Evolutionary conservation across 2,113 vertebrate genomes (phyloP), one percentile per base, ranked within the genome.

Genomic region (Sitta europaea): DNA sequence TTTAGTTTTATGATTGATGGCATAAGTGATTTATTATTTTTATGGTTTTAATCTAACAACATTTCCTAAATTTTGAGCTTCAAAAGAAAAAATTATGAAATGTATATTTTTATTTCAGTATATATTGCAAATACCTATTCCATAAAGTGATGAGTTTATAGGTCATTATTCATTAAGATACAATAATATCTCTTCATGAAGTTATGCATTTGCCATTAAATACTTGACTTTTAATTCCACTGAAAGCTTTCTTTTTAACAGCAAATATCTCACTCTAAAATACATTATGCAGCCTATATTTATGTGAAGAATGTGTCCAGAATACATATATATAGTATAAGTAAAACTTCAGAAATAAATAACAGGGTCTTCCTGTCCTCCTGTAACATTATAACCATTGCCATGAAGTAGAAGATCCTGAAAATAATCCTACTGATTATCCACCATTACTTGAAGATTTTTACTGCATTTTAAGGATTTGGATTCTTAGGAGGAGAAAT

Each of bases 21-120:
- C 80, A 59, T 96, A 95, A 94, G 75, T 90, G 76, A 68, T 75
- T 70, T 43, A 35, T 94, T 86, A 74, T 94, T 90, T 95, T 94
- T 92, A 53, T 78, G 58, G 68, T 89, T 95, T 97, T 86, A 93
- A 87, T 59, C n/a, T 96, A 71, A 86, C 29, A 67, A n/a, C n/a
- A n/a, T 90, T 96, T 92, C 74, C 70, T 92, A 81, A 83, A 91
- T 88, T 84, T 72, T 91, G n/a, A 86, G 40, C 59, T 91, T 85
- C 61, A 66, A 80, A 91, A 81, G 70, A 93, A 86, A 88, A 88
- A 81, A 77, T 19, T 0, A 61, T 68, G 29, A 77, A 86, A 88
- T 40, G 2, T 91, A 42, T 93, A 50, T 91, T 94, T 95, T 80
- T 90, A 88, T 95, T 92, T 91, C 66, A 80, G 10, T 61, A 58